Conservation (phyloP, 2,888 invertebrate species). For the Autographa pulchrina region DNA sequence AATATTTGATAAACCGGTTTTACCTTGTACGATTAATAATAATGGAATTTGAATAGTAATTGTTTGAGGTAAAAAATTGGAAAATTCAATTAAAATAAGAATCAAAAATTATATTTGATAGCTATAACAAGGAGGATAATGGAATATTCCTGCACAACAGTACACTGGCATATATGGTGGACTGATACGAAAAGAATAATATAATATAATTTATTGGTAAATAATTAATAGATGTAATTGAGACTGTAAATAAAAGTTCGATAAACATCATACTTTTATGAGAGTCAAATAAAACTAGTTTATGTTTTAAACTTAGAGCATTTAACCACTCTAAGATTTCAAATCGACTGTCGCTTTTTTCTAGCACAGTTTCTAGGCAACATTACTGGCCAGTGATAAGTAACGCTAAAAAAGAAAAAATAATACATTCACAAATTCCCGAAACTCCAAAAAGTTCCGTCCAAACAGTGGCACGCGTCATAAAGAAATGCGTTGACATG, state of each 20-base stretch:
- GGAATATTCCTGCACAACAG: constrained; percentile 1
- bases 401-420: not conserved
- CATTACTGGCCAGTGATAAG: no score
- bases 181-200: not conserved
- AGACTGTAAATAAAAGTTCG: not conserved
- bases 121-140: not conserved
- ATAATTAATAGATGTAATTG: no score
- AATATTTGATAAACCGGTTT: not conserved
- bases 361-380: no score
- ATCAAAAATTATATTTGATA: not conserved
- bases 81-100: not conserved
- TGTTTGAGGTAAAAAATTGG: not conserved
- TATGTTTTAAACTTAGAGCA: no score
- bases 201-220: not conserved
- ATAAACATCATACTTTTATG: no score
- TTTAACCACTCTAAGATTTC: no score
- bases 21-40: not conserved
- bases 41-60: not conserved
- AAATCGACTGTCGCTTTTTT: no score
- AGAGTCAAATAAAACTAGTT: no score
- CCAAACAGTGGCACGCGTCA: not conserved
- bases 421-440: not conserved
- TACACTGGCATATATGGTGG: not conserved
- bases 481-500: constrained; percentile 29
- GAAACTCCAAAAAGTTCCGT: not conserved